These are phyloP conservation scores for Catostylus mosaicus DNA, from an alignment of 30 jellyfish, hydroid and myxozoan genomes.

Conservation along the genomic window DNA sequence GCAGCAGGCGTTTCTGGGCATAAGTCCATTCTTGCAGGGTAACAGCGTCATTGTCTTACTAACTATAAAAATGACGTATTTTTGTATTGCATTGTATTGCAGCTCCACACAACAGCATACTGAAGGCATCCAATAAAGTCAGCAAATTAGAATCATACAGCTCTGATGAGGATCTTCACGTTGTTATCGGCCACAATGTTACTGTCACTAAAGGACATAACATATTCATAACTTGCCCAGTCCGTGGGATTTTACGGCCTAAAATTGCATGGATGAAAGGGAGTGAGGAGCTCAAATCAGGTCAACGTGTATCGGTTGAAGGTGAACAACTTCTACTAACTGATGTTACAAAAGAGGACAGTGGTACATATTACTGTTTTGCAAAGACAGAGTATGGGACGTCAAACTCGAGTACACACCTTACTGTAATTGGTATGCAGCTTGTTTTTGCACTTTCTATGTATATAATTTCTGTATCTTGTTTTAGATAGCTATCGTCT, in stretches of 20 bases:
- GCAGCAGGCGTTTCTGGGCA: background rate
- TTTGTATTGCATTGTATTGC: background rate
- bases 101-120: constrained; percentile 68
- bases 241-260: constrained; percentile 75
- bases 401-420: constrained; percentile 60
- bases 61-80: background rate
- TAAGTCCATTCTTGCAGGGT: background rate
- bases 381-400: constrained; percentile 72
- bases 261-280: constrained; percentile 71
- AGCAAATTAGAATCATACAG: constrained; percentile 52
- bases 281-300: constrained; percentile 20
- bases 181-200: constrained; percentile 60
- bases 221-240: constrained; percentile 68
- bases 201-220: constrained; percentile 60
- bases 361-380: constrained; percentile 72
- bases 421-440: constrained; percentile 69
- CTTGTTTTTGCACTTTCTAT: too few relatives aligned
- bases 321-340: constrained; percentile 67
- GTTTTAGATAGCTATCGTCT: too few relatives aligned
- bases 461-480: too few relatives aligned
- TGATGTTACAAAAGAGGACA: constrained; percentile 26
- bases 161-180: constrained; percentile 70
- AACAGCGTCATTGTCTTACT: too few relatives aligned
- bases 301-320: constrained; percentile 29
- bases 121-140: constrained; percentile 47